Evolutionary conservation across 37 sponge, comb jelly and placozoan genomes (phyloP).

Genomic region (Agelas oroides): DNA sequence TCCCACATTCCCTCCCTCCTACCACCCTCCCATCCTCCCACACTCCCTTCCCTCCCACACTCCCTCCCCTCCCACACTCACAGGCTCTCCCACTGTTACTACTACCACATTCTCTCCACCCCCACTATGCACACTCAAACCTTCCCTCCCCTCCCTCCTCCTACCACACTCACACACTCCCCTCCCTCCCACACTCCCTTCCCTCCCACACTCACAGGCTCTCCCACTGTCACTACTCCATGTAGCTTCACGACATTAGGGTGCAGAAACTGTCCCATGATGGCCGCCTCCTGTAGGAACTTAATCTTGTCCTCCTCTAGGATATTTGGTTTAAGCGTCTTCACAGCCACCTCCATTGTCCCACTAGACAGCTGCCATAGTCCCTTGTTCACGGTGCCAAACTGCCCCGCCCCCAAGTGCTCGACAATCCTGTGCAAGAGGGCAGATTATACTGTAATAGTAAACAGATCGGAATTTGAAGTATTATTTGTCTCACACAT

Average conservation of each 20-base stretch:
- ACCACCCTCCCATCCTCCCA: too few relatives aligned
- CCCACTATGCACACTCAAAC: too few relatives aligned
- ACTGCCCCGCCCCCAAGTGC: slow-evolving; percentile 70
- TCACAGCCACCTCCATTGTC: slow-evolving; percentile 55
- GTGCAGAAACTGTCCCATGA: slow-evolving; percentile 74
- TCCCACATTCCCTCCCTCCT: too few relatives aligned
- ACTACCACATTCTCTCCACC: too few relatives aligned
- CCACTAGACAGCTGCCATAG: slow-evolving; percentile 4
- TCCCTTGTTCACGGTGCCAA: slow-evolving; percentile 64
- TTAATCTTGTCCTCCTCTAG: slow-evolving; percentile 59
- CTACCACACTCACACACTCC: too few relatives aligned
- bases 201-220: slow-evolving; percentile 56
- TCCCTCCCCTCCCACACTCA: too few relatives aligned
- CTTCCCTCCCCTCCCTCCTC: too few relatives aligned
- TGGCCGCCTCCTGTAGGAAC: slow-evolving; percentile 77
- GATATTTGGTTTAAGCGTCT: slow-evolving; percentile 37
- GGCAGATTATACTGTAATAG: not conserved
- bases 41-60: too few relatives aligned
- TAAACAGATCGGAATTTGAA: too few relatives aligned
- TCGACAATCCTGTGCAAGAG: slow-evolving; percentile 1
- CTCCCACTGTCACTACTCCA: slow-evolving; percentile 69
- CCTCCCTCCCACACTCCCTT: too few relatives aligned
- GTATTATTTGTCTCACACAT: not conserved
- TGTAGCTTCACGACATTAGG: slow-evolving; percentile 56
- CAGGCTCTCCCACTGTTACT: too few relatives aligned